phyloP scores from a whole-genome alignment of 1,140 invertebrate species.

The Bombus ignitus region DNA sequence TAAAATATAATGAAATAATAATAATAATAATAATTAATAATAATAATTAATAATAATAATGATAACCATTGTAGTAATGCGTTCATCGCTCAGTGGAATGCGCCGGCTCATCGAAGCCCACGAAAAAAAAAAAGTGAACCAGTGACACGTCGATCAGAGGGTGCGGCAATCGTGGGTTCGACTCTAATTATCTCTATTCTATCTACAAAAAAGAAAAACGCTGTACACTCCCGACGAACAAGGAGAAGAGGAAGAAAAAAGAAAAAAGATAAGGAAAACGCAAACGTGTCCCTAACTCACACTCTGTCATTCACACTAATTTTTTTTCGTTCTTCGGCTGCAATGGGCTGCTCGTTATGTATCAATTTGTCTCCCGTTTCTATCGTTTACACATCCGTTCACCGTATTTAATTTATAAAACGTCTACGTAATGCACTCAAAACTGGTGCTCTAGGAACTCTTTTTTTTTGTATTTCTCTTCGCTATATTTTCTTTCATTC shows the following conservation, averaged over 20 bases:
- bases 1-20: conserved; percentile 81
- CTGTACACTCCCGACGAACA: conserved; percentile 17
- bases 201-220: conserved; percentile 34
- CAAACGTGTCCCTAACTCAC: conserved; percentile 5
- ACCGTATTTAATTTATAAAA: conserved; percentile 34
- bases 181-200: conserved; percentile 16
- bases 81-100: conserved; percentile 23
- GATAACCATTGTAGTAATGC: conserved; percentile 54
- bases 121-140: conserved; percentile 24
- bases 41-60: conserved; percentile 71
- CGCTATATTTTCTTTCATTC: neutral
- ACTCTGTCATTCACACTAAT: conserved; percentile 4
- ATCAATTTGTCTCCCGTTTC: neutral
- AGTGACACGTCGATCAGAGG: conserved; percentile 41
- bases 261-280: neutral
- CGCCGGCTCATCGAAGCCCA: conserved; percentile 18
- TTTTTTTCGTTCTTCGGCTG: neutral
- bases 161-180: neutral
- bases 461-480: conserved; percentile 21
- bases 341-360: neutral
- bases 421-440: conserved; percentile 16
- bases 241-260: neutral
- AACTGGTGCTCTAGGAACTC: conserved; percentile 48
- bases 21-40: conserved; percentile 77
- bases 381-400: conserved; percentile 7